These are phyloP conservation scores for Agonopterix alstromeriana DNA, from an alignment of 2,888 invertebrate species.

Conservation along the genomic window DNA sequence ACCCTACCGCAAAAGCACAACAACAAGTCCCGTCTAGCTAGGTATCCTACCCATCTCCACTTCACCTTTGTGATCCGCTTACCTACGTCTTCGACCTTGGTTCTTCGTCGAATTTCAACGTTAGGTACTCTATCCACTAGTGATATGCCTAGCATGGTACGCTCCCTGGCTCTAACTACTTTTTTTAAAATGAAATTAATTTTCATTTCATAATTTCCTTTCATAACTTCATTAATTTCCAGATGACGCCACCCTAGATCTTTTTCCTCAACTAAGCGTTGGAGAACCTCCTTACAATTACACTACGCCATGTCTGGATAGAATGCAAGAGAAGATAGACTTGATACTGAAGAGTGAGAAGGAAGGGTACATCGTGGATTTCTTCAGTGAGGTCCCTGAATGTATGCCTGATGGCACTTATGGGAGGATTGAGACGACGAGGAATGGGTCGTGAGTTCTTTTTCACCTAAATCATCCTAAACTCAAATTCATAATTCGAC, in stretches of 20 bases:
- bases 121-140: no score
- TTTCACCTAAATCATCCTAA: not conserved
- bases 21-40: no score
- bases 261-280: constrained; percentile 34
- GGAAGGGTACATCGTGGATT: constrained; percentile 50
- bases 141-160: no score
- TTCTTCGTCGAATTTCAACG: no score
- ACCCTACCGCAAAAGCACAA: no score
- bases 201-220: no score
- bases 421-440: constrained; percentile 29
- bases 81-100: no score
- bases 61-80: no score
- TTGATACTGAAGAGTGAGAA: constrained; percentile 34
- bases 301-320: constrained; percentile 49
- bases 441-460: constrained; percentile 42
- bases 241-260: constrained; percentile 46
- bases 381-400: constrained; percentile 28
- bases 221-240: constrained; percentile 4
- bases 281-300: constrained; percentile 45
- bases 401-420: constrained; percentile 60
- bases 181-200: no score
- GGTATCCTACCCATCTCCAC: no score
- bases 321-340: constrained; percentile 25
- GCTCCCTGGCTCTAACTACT: no score
- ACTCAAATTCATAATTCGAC: no score